Percentiles rank a stretch among this genome's conserved stretches.
Conservation (phyloP, 1,140 invertebrate genomes). For the Pomacea maculata region DNA sequence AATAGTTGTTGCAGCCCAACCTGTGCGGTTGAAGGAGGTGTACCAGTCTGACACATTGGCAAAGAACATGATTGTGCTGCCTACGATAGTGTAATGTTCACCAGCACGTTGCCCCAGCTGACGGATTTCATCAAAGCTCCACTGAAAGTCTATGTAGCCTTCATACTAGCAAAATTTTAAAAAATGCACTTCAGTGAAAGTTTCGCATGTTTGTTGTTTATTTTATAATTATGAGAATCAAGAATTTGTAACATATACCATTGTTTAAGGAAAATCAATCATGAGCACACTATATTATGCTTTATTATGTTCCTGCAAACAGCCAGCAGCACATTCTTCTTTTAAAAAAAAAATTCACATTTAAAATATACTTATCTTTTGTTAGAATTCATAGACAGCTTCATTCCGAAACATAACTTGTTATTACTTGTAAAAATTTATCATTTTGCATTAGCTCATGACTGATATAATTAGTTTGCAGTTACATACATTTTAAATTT, state of each 20-base stretch:
- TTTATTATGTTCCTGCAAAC: neutral
- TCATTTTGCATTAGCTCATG: neutral
- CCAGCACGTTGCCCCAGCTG: slow-evolving; percentile 63
- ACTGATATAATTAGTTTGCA: neutral
- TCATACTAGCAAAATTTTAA: slow-evolving; percentile 75
- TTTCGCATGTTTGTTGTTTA: too few relatives aligned
- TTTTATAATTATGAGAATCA: too few relatives aligned
- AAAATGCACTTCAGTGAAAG: too few relatives aligned
- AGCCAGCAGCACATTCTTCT: too few relatives aligned
- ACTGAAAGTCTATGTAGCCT: slow-evolving; percentile 85
- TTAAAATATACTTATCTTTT: too few relatives aligned
- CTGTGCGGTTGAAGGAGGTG: slow-evolving; percentile 82
- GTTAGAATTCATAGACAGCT: neutral
- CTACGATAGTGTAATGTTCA: slow-evolving; percentile 68
- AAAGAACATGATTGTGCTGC: slow-evolving; percentile 83
- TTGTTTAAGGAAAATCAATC: neutral
- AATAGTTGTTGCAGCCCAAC: slow-evolving; percentile 85
- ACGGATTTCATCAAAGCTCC: slow-evolving; percentile 83
- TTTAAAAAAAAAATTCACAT: too few relatives aligned
- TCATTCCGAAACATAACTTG: neutral
- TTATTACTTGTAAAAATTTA: neutral
- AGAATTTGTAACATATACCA: too few relatives aligned
- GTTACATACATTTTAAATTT: neutral
- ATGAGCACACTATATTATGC: neutral
- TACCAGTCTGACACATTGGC: slow-evolving; percentile 85